phyloP scores from a whole-genome alignment of 2,888 invertebrate genomes.

The Eumerus sabulonum region DNA sequence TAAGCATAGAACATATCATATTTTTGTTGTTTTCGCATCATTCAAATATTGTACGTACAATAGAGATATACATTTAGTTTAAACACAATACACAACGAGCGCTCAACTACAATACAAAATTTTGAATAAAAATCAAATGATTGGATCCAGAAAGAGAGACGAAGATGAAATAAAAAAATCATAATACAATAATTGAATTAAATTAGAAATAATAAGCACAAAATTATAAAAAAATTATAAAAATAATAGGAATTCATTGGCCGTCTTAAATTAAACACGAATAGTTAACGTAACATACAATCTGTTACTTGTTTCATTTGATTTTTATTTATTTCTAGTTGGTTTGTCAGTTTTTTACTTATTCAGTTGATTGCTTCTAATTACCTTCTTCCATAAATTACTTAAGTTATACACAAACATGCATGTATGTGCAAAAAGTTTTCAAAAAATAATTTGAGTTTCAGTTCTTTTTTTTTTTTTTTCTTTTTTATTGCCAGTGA shows the following conservation, averaged over 20 bases:
- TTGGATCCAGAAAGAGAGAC: conserved; percentile 12
- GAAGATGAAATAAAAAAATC: neutral
- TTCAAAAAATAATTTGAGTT: conserved; percentile 29
- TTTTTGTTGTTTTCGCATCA: conserved; percentile 1
- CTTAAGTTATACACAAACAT: conserved; percentile 27
- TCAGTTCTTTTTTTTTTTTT: neutral
- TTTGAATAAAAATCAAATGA: conserved; percentile 18
- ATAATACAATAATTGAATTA: conserved; percentile 1
- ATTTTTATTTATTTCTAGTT: conserved; percentile 10
- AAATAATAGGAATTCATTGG: conserved; percentile 77
- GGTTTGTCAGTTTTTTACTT: conserved; percentile 13
- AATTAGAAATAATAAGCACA: conserved; percentile 1
- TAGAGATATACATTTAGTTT: conserved; percentile 44
- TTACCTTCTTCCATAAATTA: conserved; percentile 47
- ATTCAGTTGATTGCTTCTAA: too few relatives aligned
- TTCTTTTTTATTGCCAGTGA: conserved; percentile 22
- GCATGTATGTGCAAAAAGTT: conserved; percentile 14
- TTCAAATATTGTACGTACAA: conserved; percentile 28
- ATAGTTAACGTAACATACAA: conserved; percentile 47
- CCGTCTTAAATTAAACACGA: conserved; percentile 71
- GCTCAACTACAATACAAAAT: conserved; percentile 39
- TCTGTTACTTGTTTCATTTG: conserved; percentile 26
- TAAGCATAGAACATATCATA: conserved; percentile 40
- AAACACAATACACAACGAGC: conserved; percentile 51
- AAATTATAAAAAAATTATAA: conserved; percentile 65